Conservation (phyloP, 2,113 vertebrate species). For the Takifugu flavidus region DNA sequence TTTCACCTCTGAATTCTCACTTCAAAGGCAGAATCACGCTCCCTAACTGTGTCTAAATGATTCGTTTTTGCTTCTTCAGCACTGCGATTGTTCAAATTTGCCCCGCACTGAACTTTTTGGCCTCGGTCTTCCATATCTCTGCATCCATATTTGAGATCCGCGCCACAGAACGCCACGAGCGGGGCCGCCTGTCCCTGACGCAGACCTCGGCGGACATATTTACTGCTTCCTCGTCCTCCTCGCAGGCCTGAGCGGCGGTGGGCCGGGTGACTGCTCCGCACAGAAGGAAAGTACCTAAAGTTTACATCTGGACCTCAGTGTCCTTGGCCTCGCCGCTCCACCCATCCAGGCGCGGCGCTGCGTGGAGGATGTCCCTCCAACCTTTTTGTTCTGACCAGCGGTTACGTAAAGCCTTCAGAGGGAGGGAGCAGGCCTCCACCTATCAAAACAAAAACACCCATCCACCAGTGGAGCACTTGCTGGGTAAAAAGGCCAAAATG, state of each 20-base stretch:
- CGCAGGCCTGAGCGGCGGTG: conserved; percentile 20
- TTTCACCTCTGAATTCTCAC: no score
- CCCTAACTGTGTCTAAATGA: no score
- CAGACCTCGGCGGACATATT: conserved; percentile 4
- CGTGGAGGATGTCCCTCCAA: conserved; percentile 52
- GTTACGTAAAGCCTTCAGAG: conserved; percentile 48
- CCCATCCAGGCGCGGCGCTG: conserved; percentile 44
- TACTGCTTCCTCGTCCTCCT: not conserved
- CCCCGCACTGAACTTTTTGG: no score
- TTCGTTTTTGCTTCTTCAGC: no score
- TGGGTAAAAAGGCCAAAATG: conserved; percentile 15
- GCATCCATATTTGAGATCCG: no score
- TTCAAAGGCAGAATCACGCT: no score
- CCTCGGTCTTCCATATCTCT: no score
- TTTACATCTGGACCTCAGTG: conserved; percentile 42
- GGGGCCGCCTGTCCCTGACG: no score
- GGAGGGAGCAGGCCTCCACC: conserved; percentile 43
- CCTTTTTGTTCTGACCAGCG: conserved; percentile 36
- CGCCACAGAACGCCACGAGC: no score
- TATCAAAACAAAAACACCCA: conserved; percentile 35
- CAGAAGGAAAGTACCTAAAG: conserved; percentile 66
- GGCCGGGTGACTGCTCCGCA: conserved; percentile 15
- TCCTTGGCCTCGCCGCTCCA: conserved; percentile 29
- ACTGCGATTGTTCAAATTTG: no score
- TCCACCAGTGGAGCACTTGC: conserved; percentile 18